Percentiles rank a stretch among this genome's conserved stretches.
These are phyloP conservation scores for Zygogramma bicolorata DNA, from an alignment of 2,888 invertebrate genomes.

Conservation along the genomic window DNA sequence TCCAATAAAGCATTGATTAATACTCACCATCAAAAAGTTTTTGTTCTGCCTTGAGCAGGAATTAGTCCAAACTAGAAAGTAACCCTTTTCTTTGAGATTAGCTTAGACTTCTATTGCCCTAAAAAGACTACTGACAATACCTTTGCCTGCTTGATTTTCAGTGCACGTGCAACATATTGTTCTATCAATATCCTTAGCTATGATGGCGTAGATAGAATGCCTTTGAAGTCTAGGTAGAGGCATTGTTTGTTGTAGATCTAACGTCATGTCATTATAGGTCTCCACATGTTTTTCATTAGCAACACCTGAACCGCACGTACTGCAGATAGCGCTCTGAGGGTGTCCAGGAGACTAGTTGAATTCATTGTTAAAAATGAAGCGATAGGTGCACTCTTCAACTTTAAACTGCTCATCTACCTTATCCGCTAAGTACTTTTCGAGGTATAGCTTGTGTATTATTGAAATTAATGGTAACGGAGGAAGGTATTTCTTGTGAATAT, in stretches of 20 bases:
- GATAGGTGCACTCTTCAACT: background rate
- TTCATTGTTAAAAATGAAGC: background rate
- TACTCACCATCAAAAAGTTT: conserved; percentile 50
- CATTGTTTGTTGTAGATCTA: conserved; percentile 48
- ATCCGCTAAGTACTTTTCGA: background rate
- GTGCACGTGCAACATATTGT: conserved; percentile 47
- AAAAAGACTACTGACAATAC: background rate
- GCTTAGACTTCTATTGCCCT: background rate
- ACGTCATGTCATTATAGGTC: conserved; percentile 33
- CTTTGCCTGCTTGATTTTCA: conserved; percentile 43
- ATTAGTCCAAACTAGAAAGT: conserved; percentile 49
- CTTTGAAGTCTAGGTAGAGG: conserved; percentile 44
- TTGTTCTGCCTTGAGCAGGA: conserved; percentile 57
- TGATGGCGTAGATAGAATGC: conserved; percentile 45
- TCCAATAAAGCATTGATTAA: conserved; percentile 49
- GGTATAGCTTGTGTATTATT: conserved; percentile 24
- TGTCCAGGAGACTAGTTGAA: too few species aligned
- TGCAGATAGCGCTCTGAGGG: too few species aligned
- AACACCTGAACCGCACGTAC: background rate
- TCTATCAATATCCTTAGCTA: conserved; percentile 12
- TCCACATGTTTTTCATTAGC: background rate
- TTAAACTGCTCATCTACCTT: background rate
- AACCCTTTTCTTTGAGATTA: conserved; percentile 19
- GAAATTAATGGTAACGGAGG: conserved; percentile 24
- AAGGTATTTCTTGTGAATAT: conserved; percentile 30